A percentile compares a stretch with the other conserved stretches of the same genome.
phyloP scores from a whole-genome alignment of 2,888 invertebrate species.

The Spisula solida region DNA sequence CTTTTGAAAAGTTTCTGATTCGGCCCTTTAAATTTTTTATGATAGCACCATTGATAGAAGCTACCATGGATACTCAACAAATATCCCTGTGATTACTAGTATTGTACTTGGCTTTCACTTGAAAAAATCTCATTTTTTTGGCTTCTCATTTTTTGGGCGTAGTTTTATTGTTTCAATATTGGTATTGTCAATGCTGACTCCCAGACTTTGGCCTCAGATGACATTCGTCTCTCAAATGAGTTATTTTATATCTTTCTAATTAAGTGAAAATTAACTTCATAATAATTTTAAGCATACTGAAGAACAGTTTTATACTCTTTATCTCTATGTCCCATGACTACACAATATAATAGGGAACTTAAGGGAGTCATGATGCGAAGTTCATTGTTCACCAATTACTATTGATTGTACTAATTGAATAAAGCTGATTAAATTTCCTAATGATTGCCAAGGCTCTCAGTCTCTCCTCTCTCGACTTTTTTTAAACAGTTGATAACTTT shows the following conservation, averaged over 20 bases:
- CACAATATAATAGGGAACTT: not conserved
- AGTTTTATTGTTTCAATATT: slow-evolving; percentile 18
- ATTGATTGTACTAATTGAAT: slow-evolving; percentile 63
- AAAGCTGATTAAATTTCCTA: slow-evolving; percentile 65
- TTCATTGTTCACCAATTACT: slow-evolving; percentile 43
- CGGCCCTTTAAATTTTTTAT: no score
- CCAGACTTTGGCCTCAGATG: not conserved
- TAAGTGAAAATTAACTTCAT: slow-evolving; percentile 49
- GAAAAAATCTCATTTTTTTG: not conserved
- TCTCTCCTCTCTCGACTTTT: not conserved
- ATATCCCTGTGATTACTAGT: no score
- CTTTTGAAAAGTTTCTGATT: no score
- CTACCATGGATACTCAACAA: no score
- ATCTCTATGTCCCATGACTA: slow-evolving; percentile 11
- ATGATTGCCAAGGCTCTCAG: slow-evolving; percentile 13
- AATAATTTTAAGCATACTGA: not conserved
- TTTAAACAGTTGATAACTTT: not conserved
- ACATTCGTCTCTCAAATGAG: not conserved
- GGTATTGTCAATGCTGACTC: not conserved
- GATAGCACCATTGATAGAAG: no score
- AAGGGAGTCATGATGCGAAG: slow-evolving; percentile 54
- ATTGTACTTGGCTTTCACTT: not conserved
- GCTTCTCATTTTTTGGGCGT: not conserved
- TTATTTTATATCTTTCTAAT: slow-evolving; percentile 49
- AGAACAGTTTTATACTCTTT: slow-evolving; percentile 26